Evolutionary conservation across 2,888 invertebrate species (phyloP).

Genomic region (Hydroisotoma schaefferi): DNA sequence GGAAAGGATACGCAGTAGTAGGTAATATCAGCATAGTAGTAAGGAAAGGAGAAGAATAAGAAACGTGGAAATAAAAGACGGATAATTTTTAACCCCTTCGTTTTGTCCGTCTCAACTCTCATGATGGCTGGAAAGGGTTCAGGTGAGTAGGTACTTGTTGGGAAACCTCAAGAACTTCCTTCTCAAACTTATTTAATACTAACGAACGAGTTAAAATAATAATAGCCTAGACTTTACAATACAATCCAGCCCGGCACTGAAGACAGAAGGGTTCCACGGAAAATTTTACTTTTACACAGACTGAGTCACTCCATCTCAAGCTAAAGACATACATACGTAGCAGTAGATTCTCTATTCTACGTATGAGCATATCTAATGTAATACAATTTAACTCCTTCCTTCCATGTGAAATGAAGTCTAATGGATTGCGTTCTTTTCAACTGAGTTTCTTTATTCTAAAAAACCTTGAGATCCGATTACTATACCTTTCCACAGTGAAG

Average conservation of each 20-base stretch:
- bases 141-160: slow-evolving; percentile 8
- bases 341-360: no score
- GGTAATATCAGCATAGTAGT: no score
- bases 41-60: slow-evolving; percentile 9
- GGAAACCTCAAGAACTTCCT: neutral
- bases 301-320: slow-evolving; percentile 11
- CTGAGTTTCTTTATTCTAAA: slow-evolving; percentile 5
- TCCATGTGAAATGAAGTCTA: no score
- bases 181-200: no score
- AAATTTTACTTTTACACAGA: neutral
- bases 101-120: neutral
- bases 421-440: slow-evolving; percentile 10
- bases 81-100: slow-evolving; percentile 16
- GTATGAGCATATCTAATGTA: slow-evolving; percentile 10
- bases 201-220: neutral
- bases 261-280: slow-evolving; percentile 9
- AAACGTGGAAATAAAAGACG: slow-evolving; percentile 13
- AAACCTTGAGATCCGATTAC: slow-evolving; percentile 12
- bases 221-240: neutral
- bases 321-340: no score
- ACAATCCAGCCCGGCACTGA: slow-evolving; percentile 2
- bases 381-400: no score
- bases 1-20: neutral
- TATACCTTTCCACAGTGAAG: slow-evolving; percentile 4
- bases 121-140: slow-evolving; percentile 7